Conservation (phyloP, 2,797 vertebrate species). For the Sciurus carolinensis region DNA sequence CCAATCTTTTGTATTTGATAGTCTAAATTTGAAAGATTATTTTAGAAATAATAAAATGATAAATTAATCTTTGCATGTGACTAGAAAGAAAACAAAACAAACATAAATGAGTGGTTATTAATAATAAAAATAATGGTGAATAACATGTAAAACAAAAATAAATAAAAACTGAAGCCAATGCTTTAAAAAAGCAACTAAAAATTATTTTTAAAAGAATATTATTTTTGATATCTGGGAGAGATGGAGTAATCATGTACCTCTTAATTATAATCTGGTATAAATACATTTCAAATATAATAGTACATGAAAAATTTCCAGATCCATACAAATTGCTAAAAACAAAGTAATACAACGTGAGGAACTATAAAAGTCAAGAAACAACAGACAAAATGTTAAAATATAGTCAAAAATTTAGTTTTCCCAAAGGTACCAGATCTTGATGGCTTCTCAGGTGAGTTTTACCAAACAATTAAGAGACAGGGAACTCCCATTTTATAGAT, state of each 20-base stretch:
- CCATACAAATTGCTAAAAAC: background rate
- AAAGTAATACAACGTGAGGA: background rate
- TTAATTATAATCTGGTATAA: background rate
- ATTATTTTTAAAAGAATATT: too few relatives aligned
- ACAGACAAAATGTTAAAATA: background rate
- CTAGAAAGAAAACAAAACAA: background rate
- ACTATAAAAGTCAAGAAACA: background rate
- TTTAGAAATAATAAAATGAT: background rate
- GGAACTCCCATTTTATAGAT: background rate
- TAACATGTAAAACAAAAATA: background rate
- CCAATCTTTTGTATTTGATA: background rate
- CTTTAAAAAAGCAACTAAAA: too few relatives aligned
- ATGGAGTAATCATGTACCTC: background rate
- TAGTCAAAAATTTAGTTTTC: background rate
- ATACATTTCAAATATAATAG: background rate
- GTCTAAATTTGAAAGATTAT: background rate
- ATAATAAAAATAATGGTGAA: background rate
- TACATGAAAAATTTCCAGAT: background rate
- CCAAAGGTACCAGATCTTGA: background rate
- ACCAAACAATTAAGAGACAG: background rate
- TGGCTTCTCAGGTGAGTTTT: background rate
- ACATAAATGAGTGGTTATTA: background rate
- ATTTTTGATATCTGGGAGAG: background rate
- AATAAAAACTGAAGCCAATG: background rate
- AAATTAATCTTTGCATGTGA: background rate